Evolutionary conservation across 1,140 invertebrate genomes (phyloP).

Genomic region (Lordiphosa stackelbergi): DNA sequence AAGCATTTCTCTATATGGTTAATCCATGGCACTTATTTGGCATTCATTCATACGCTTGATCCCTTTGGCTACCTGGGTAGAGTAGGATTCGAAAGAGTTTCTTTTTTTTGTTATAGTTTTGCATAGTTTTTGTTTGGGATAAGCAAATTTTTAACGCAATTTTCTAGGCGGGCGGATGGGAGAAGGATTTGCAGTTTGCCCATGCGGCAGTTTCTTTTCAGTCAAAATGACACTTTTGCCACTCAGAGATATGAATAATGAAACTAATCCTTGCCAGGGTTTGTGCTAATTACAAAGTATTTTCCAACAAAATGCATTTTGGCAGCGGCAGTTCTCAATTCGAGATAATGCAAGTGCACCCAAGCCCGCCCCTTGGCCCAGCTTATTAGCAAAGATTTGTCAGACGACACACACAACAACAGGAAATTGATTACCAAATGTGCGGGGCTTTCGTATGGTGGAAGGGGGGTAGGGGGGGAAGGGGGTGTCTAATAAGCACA

Average conservation of each 20-base stretch:
- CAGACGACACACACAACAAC: constrained; percentile 48
- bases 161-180: constrained; percentile 13
- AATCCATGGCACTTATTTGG: constrained; percentile 66
- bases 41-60: constrained; percentile 38
- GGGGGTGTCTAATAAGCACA: constrained; percentile 64
- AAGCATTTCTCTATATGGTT: constrained; percentile 35
- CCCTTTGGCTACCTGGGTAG: constrained; percentile 34
- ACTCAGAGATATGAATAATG: constrained; percentile 40
- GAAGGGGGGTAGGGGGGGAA: constrained; percentile 10
- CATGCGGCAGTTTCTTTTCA: constrained; percentile 34
- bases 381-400: constrained; percentile 70
- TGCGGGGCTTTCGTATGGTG: constrained; percentile 41
- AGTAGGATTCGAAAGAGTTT: constrained; percentile 49
- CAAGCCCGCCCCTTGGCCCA: constrained; percentile 5
- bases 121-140: constrained; percentile 36
- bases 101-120: constrained; percentile 69
- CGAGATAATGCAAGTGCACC: constrained; percentile 46
- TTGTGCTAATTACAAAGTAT: constrained; percentile 66
- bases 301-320: constrained; percentile 54
- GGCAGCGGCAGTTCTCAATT: constrained; percentile 42
- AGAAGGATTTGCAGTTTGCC: constrained; percentile 36
- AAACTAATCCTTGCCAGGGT: constrained; percentile 59
- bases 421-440: constrained; percentile 75
- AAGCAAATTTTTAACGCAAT: constrained; percentile 30
- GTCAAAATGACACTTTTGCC: constrained; percentile 34